Percentiles rank a stretch among this genome's conserved stretches.
These are phyloP conservation scores for Erynnis tages DNA, from an alignment of 2,888 invertebrate genomes.

Conservation along the genomic window DNA sequence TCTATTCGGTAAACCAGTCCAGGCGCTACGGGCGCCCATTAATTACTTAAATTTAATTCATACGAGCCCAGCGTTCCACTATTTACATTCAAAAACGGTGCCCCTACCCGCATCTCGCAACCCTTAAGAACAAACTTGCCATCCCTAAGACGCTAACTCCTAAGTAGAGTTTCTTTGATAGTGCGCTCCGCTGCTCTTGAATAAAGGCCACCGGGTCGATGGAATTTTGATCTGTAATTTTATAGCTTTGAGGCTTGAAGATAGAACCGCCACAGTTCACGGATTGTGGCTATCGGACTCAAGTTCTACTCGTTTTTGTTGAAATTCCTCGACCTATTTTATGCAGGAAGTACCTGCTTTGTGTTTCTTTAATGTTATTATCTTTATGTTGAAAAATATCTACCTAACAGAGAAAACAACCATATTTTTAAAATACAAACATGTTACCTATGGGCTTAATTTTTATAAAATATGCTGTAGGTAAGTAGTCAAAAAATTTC, in stretches of 20 bases:
- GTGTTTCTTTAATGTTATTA: no score
- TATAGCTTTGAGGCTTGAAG: constrained; percentile 78
- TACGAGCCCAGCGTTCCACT: constrained; percentile 71
- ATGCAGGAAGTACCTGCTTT: no score
- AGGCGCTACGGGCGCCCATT: constrained; percentile 54
- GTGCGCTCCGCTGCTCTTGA: constrained; percentile 74
- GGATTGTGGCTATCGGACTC: constrained; percentile 72
- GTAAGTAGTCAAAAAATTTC: no score
- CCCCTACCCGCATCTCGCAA: constrained; percentile 71
- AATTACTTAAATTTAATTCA: constrained; percentile 82
- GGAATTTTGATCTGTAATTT: constrained; percentile 81
- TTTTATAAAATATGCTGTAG: no score
- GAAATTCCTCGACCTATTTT: constrained; percentile 1
- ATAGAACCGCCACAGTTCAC: constrained; percentile 52
- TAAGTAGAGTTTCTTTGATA: constrained; percentile 80
- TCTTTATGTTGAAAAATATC: no score
- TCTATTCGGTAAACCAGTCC: constrained; percentile 43
- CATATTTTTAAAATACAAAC: no score
- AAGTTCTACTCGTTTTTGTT: constrained; percentile 59
- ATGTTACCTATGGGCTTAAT: no score
- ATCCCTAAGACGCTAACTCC: constrained; percentile 78
- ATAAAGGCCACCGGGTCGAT: constrained; percentile 79
- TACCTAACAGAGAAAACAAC: no score
- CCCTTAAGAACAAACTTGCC: constrained; percentile 76
- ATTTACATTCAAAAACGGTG: constrained; percentile 79